Evolutionary conservation across 2,888 invertebrate species (phyloP).

Genomic region (Perdita meconis): DNA sequence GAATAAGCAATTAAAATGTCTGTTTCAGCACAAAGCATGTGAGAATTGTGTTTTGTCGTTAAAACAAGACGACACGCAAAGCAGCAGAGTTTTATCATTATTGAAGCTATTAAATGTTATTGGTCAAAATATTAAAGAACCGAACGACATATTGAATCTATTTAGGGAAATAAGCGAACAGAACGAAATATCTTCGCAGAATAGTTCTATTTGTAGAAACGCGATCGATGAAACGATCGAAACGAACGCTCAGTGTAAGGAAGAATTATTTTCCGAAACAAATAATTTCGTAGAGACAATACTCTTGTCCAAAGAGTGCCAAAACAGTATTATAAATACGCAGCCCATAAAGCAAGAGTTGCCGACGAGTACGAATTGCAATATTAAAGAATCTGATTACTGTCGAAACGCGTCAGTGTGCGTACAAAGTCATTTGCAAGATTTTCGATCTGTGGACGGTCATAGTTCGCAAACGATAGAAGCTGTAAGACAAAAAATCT

Average conservation of each 20-base stretch:
- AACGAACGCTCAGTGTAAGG: constrained; percentile 41
- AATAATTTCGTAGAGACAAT: constrained; percentile 44
- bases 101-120: constrained; percentile 41
- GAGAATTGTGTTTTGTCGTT: constrained; percentile 37
- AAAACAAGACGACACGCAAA: constrained; percentile 50
- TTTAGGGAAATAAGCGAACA: constrained; percentile 35
- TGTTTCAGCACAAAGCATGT: constrained; percentile 24
- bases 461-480: constrained; percentile 41
- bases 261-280: constrained; percentile 43
- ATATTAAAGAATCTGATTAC: constrained; percentile 22
- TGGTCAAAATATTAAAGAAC: constrained; percentile 47
- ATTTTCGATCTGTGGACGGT: constrained; percentile 22
- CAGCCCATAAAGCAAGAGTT: constrained; percentile 61
- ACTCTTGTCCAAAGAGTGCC: constrained; percentile 52
- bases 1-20: constrained; percentile 42
- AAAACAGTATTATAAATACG: constrained; percentile 49
- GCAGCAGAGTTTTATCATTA: constrained; percentile 30
- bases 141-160: constrained; percentile 37
- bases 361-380: constrained; percentile 50
- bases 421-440: constrained; percentile 23
- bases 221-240: constrained; percentile 32
- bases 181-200: constrained; percentile 36
- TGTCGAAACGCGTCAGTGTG: constrained; percentile 32
- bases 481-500: constrained; percentile 32
- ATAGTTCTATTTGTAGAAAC: constrained; percentile 36